These are phyloP conservation scores for Galleria mellonella DNA, from an alignment of 1,140 invertebrate genomes.

Conservation along the genomic window DNA sequence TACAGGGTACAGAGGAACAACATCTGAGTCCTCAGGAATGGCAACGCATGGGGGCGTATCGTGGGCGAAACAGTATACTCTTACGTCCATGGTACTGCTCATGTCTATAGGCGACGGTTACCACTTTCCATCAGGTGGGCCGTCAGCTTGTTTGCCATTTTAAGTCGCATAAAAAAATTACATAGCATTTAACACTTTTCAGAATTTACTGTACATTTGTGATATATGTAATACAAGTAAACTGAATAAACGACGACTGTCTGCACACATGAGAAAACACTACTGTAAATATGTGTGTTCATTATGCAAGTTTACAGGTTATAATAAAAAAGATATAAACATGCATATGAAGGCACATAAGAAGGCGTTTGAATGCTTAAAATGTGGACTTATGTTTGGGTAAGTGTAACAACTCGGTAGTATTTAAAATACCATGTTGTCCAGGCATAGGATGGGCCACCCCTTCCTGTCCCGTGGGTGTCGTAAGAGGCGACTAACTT, in stretches of 20 bases:
- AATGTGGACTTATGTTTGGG: conserved; percentile 22
- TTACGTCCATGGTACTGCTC: too few species aligned
- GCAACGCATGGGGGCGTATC: too few species aligned
- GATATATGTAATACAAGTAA: conserved; percentile 14
- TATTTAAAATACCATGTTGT: background rate
- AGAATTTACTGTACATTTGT: conserved; percentile 13
- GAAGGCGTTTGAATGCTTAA: conserved; percentile 19
- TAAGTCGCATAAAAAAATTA: background rate
- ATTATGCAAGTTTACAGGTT: conserved; percentile 10
- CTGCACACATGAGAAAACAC: conserved; percentile 11
- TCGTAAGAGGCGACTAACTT: too few species aligned
- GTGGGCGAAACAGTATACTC: too few species aligned
- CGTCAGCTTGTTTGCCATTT: too few species aligned
- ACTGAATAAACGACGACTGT: conserved; percentile 6
- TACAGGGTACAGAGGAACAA: too few species aligned
- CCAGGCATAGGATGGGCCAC: too few species aligned
- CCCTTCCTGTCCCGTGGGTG: too few species aligned
- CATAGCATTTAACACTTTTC: conserved; percentile 1
- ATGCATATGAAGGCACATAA: conserved; percentile 12
- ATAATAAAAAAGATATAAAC: background rate
- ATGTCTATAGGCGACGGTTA: too few species aligned
- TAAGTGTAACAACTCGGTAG: conserved; percentile 12
- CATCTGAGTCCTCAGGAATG: too few species aligned
- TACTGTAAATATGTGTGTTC: conserved; percentile 12
- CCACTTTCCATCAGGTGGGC: too few species aligned